Conservation (phyloP, 1,140 invertebrate species). For the Pseudomyrmex gracilis region DNA sequence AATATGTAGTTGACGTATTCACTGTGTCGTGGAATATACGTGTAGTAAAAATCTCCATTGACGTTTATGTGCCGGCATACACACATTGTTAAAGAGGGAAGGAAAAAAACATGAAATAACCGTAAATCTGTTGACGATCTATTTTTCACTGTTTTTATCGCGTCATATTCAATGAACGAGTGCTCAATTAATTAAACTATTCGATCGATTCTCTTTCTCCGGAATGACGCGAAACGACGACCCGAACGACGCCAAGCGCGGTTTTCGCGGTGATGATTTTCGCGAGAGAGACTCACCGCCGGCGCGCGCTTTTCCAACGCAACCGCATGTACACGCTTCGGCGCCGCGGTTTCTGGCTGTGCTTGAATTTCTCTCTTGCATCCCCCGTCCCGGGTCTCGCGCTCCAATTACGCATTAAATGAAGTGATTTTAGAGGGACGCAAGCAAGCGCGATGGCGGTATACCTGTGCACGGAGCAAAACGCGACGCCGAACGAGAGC, state of each 20-base stretch:
- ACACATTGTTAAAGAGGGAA: too few relatives aligned
- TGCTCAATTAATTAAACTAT: not conserved
- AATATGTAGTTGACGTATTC: too few relatives aligned
- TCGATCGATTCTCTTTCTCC: not conserved
- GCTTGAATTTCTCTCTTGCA: not conserved
- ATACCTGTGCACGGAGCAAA: not conserved
- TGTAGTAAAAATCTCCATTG: not conserved
- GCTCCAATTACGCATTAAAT: slow-evolving; percentile 15
- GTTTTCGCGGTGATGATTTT: slow-evolving; percentile 12
- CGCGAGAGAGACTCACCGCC: not conserved
- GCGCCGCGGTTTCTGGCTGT: not conserved
- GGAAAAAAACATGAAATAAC: too few relatives aligned
- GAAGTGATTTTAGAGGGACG: slow-evolving; percentile 7
- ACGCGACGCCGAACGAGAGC: not conserved
- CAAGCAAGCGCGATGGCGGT: not conserved
- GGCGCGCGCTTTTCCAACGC: not conserved
- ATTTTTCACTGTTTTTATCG: not conserved
- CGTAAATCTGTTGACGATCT: too few relatives aligned
- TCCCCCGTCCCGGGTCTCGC: not conserved
- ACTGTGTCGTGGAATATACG: too few relatives aligned
- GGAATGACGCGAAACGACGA: not conserved
- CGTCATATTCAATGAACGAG: not conserved
- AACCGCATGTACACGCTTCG: not conserved
- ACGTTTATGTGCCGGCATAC: too few relatives aligned
- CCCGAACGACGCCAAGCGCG: not conserved